These are phyloP conservation scores for Eilema caniola DNA, from an alignment of 2,888 invertebrate genomes.

Conservation along the genomic window DNA sequence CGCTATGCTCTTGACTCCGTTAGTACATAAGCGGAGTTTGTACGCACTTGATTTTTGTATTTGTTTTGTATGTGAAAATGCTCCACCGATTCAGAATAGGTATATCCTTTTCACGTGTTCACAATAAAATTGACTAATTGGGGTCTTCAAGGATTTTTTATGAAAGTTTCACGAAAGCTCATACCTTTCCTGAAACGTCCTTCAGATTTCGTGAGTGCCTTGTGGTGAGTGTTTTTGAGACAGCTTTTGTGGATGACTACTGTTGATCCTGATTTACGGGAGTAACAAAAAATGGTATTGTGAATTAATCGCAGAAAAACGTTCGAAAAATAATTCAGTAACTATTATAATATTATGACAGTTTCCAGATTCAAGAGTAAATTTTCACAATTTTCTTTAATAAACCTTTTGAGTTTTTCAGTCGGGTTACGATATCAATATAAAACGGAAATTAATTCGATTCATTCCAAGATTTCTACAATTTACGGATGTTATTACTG, in stretches of 20 bases:
- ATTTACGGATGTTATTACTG: not conserved
- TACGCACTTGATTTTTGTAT: not conserved
- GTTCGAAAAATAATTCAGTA: too few relatives aligned
- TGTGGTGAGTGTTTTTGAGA: not conserved
- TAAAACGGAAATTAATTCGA: not conserved
- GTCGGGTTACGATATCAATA: not conserved
- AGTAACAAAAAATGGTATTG: not conserved
- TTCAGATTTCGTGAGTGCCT: too few relatives aligned
- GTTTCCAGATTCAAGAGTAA: not conserved
- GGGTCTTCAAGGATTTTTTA: not conserved
- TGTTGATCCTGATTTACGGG: not conserved
- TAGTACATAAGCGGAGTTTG: not conserved
- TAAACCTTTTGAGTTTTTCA: not conserved
- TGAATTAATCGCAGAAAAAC: not conserved
- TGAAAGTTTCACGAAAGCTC: not conserved
- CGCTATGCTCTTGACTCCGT: slow-evolving; percentile 29
- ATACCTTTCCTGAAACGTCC: not conserved
- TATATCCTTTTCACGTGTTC: not conserved
- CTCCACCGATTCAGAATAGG: not conserved
- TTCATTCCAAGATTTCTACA: not conserved
- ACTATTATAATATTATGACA: not conserved
- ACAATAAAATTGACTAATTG: not conserved
- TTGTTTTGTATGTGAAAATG: not conserved
- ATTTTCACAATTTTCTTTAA: not conserved
- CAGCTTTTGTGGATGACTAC: not conserved